A percentile compares a stretch with the other conserved stretches of the same genome.
Conservation (phyloP, 2,797 vertebrate genomes). For the Bufotes viridis region DNA sequence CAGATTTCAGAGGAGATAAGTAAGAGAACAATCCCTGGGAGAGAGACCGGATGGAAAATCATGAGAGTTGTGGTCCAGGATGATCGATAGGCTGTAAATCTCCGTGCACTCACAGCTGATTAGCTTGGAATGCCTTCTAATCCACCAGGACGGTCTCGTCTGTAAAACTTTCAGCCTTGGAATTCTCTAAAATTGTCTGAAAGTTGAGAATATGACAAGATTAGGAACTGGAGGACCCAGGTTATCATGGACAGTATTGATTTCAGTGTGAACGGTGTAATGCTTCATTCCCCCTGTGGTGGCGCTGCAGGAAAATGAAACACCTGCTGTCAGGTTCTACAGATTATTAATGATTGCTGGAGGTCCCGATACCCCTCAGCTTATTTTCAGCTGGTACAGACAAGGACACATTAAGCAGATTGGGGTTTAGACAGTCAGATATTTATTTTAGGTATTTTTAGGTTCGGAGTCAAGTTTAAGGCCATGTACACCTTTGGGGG, state of each 20-base stretch:
- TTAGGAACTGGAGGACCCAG: neutral
- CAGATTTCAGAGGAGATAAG: neutral
- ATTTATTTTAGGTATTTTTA: no score
- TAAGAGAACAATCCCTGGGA: neutral
- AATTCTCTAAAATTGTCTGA: neutral
- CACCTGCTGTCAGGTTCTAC: neutral
- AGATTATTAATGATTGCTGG: neutral
- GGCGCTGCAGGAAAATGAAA: neutral
- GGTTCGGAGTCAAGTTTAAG: no score
- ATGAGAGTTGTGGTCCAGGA: neutral
- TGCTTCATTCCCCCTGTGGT: neutral
- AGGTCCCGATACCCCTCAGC: no score
- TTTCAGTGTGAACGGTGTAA: neutral
- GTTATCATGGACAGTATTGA: neutral
- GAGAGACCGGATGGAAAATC: neutral
- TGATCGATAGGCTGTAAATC: conserved; percentile 12
- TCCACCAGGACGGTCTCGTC: neutral
- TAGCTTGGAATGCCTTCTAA: neutral
- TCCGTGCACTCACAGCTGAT: neutral
- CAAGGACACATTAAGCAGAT: neutral
- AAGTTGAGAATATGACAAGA: neutral
- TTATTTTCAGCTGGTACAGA: neutral
- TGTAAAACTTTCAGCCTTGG: neutral
- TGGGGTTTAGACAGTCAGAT: no score
- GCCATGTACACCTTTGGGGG: no score